Evolutionary conservation across 2,113 vertebrate species (phyloP).

Genomic region (Illadopsis cleaveri): DNA sequence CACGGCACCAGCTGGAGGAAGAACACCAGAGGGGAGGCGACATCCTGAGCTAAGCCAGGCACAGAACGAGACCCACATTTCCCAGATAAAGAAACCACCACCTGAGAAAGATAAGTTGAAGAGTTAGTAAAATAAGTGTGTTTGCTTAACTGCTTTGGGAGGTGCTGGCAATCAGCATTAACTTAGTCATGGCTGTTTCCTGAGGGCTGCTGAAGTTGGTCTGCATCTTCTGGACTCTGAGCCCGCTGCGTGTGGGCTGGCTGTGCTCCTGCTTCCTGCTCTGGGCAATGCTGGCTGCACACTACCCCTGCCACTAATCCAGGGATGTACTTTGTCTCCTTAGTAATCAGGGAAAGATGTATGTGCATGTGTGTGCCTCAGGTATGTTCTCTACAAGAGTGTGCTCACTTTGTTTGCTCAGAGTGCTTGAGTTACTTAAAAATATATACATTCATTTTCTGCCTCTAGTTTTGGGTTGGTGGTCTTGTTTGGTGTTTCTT

Average conservation of each 20-base stretch:
- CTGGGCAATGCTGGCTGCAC: neutral
- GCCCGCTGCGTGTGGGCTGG: accelerated
- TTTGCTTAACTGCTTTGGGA: neutral
- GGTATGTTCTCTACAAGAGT: neutral
- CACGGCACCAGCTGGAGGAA: neutral
- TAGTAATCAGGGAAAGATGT: neutral
- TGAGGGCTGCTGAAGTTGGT: neutral
- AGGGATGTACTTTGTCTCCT: neutral
- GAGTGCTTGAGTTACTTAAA: neutral
- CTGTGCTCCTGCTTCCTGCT: neutral
- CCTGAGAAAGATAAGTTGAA: neutral
- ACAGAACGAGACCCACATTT: accelerated
- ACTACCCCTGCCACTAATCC: neutral
- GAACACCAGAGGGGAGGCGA: accelerated
- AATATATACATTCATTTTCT: neutral
- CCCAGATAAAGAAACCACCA: neutral
- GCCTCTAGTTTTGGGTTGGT: neutral
- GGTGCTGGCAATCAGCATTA: neutral
- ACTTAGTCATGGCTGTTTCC: neutral
- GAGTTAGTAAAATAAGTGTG: neutral
- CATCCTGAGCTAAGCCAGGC: neutral
- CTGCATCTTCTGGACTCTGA: neutral
- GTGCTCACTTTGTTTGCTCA: neutral
- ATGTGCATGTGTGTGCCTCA: neutral
- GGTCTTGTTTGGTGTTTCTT: neutral